Evolutionary conservation across 37 sponge, comb jelly and placozoan species (phyloP).

Genomic region (Spongilla lacustris): DNA sequence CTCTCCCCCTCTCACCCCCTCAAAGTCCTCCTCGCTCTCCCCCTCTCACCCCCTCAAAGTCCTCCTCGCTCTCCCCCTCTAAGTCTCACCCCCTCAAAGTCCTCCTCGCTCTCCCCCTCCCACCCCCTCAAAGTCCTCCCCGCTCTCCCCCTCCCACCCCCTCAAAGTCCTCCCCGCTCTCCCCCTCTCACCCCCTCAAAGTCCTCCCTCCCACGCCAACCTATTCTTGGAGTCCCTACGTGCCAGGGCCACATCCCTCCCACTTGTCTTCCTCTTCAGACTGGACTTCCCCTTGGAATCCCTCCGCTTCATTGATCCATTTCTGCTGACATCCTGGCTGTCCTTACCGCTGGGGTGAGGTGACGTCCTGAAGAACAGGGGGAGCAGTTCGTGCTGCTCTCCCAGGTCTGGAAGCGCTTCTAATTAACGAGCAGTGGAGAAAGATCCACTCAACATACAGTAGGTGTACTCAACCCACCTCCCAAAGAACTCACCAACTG

Average conservation of each 20-base stretch:
- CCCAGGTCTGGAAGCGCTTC: background rate
- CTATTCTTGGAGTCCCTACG: background rate
- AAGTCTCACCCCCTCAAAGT: background rate
- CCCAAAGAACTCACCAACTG: background rate
- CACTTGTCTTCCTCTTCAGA: background rate
- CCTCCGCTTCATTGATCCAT: slow-evolving; percentile 15
- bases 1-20: background rate
- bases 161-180: background rate
- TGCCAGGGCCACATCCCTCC: background rate
- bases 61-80: no score
- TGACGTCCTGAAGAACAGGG: slow-evolving; percentile 13
- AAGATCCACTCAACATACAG: background rate
- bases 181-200: background rate
- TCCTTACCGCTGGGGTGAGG: background rate
- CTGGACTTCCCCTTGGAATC: background rate
- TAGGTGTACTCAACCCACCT: background rate
- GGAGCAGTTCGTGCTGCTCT: slow-evolving; percentile 34
- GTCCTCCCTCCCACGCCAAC: no score
- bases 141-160: background rate
- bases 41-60: background rate
- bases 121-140: background rate
- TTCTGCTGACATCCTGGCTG: slow-evolving; percentile 1
- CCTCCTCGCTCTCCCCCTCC: no score
- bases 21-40: background rate
- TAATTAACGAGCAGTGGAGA: background rate